These are phyloP conservation scores for Mus spicilegus DNA, from an alignment of 2,113 vertebrate genomes.

Conservation along the genomic window DNA sequence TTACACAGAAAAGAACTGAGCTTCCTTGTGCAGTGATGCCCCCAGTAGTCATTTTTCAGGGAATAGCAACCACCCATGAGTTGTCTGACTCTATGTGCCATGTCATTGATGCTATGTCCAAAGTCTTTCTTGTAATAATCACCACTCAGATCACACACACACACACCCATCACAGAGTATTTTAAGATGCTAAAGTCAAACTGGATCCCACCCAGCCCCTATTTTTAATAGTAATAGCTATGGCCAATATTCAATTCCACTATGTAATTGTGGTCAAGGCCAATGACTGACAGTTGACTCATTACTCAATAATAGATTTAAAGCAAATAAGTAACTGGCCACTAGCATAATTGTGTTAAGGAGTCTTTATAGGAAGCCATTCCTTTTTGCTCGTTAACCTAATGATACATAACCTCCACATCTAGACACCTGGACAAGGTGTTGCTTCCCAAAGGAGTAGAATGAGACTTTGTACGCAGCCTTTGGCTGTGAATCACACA, in stretches of 20 bases:
- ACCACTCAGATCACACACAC: too few relatives aligned
- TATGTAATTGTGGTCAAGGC: background rate
- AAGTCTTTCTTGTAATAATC: too few relatives aligned
- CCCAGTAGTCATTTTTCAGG: fast-evolving
- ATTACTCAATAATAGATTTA: background rate
- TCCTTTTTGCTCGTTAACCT: background rate
- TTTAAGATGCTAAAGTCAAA: background rate
- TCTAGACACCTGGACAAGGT: background rate
- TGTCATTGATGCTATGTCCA: background rate
- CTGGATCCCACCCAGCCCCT: background rate
- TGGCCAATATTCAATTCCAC: fast-evolving
- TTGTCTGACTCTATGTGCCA: background rate
- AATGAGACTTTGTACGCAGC: background rate
- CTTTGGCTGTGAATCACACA: background rate
- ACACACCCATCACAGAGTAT: too few relatives aligned
- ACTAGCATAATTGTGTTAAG: background rate
- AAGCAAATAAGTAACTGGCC: background rate
- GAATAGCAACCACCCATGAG: fast-evolving
- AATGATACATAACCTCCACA: background rate
- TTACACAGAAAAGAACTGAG: background rate
- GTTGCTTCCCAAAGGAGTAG: fast-evolving
- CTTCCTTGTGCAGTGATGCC: background rate
- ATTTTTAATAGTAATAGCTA: background rate
- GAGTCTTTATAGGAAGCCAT: background rate
- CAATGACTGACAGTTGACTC: background rate